Conservation (phyloP, 2,888 invertebrate species). For the Ditula angustiorana region DNA sequence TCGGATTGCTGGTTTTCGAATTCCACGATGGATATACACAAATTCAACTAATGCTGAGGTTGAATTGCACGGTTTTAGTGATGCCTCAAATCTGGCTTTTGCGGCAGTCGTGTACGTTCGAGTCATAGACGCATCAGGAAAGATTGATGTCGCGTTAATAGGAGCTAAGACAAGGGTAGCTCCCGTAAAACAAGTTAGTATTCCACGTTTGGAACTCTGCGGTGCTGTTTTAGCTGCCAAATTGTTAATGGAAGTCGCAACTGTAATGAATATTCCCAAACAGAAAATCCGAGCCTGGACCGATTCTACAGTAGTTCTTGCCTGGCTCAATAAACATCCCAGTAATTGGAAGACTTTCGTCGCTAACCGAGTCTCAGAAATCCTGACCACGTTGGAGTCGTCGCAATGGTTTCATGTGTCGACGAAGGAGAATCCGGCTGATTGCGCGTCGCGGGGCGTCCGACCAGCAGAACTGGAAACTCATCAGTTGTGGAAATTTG, state of each 20-base stretch:
- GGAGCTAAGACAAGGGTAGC: not conserved
- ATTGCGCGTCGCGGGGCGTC: not conserved
- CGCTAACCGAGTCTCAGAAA: not conserved
- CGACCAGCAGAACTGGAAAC: not conserved
- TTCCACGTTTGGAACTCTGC: constrained; percentile 14
- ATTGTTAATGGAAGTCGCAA: constrained; percentile 35
- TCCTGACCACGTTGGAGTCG: not conserved
- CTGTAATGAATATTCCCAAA: constrained; percentile 19
- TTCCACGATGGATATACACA: constrained; percentile 15
- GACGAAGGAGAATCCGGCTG: no score
- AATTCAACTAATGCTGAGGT: no score
- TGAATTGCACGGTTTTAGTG: constrained; percentile 47
- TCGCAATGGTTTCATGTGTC: not conserved
- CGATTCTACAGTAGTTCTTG: constrained; percentile 42
- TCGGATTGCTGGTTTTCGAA: constrained; percentile 18
- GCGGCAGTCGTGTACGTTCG: constrained; percentile 33
- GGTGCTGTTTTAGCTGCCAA: constrained; percentile 18
- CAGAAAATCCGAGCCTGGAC: constrained; percentile 41
- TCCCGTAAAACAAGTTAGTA: not conserved
- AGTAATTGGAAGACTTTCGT: constrained; percentile 31
- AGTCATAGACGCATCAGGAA: not conserved
- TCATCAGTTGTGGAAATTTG: not conserved
- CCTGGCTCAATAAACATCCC: constrained; percentile 43
- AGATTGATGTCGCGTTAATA: not conserved
- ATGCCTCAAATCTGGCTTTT: constrained; percentile 43